These are phyloP conservation scores for Anaspis maculata DNA, from an alignment of 2,888 invertebrate species.

Conservation along the genomic window DNA sequence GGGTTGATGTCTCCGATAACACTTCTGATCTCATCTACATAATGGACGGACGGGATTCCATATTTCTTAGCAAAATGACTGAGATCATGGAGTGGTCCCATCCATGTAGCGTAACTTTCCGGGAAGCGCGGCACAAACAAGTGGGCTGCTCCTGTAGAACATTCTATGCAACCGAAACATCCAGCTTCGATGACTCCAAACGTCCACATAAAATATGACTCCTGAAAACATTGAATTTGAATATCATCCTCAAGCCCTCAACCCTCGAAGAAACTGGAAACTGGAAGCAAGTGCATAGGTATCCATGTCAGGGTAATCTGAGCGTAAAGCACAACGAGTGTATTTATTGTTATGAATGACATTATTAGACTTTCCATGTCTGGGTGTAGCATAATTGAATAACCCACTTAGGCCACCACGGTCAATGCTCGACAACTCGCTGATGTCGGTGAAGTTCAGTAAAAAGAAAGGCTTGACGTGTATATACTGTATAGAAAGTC, in stretches of 20 bases:
- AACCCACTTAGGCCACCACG: slow-evolving; percentile 24
- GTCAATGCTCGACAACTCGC: slow-evolving; percentile 24
- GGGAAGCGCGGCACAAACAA: slow-evolving; percentile 84
- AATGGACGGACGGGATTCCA: slow-evolving; percentile 72
- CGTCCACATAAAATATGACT: slow-evolving; percentile 94
- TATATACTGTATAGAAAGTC: background rate
- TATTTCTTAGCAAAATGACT: slow-evolving; percentile 74
- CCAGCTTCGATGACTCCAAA: slow-evolving; percentile 88
- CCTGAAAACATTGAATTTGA: slow-evolving; percentile 66
- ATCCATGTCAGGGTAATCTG: too few relatives aligned
- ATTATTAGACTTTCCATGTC: too few relatives aligned
- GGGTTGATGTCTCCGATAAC: too few relatives aligned
- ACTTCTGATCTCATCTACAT: slow-evolving; percentile 66
- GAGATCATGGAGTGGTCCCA: slow-evolving; percentile 71
- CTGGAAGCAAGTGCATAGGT: too few relatives aligned
- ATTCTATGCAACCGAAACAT: slow-evolving; percentile 78
- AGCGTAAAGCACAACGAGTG: too few relatives aligned
- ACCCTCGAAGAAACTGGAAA: too few relatives aligned
- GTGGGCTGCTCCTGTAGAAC: slow-evolving; percentile 57
- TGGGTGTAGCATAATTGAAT: too few relatives aligned
- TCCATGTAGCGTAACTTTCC: slow-evolving; percentile 85
- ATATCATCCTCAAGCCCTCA: too few relatives aligned
- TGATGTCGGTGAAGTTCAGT: slow-evolving; percentile 13
- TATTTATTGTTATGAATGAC: too few relatives aligned
- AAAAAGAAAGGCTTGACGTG: slow-evolving; percentile 12